Conservation (phyloP, 2,113 vertebrate species). For the Gnathonemus echidnorhynchus region DNA sequence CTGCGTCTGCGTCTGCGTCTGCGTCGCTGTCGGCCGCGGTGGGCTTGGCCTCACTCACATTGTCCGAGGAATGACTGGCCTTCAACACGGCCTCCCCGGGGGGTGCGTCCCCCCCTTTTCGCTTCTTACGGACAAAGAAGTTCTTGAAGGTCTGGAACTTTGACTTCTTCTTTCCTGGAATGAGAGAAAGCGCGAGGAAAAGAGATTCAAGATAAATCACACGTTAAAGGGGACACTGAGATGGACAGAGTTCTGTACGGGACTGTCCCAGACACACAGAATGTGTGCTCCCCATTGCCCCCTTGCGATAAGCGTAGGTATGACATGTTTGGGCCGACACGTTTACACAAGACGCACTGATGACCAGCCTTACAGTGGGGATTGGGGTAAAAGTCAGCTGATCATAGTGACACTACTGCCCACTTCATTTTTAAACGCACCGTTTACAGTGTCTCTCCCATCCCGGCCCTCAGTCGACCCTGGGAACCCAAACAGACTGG, state of each 20-base stretch:
- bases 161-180: conserved; percentile 83
- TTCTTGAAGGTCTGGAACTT: conserved; percentile 85
- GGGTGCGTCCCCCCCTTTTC: conserved; percentile 55
- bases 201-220: neutral
- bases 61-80: conserved; percentile 66
- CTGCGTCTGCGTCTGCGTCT: conserved; percentile 17
- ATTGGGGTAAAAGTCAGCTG: neutral
- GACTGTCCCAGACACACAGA: neutral
- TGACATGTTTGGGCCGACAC: neutral
- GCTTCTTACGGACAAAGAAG: conserved; percentile 85
- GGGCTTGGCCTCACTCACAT: conserved; percentile 57
- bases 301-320: neutral
- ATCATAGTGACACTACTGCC: neutral
- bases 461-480: neutral
- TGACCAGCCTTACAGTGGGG: neutral
- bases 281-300: neutral
- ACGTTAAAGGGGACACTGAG: neutral
- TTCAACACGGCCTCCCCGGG: conserved; percentile 52
- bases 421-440: neutral
- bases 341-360: neutral
- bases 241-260: too few species aligned
- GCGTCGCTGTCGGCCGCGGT: conserved; percentile 37
- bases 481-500: neutral
- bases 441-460: neutral
- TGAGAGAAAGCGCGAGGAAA: conserved; percentile 1